Base-by-base conservation (phyloP, 2,888 invertebrate species). In the Agapostemon virescens region DNA sequence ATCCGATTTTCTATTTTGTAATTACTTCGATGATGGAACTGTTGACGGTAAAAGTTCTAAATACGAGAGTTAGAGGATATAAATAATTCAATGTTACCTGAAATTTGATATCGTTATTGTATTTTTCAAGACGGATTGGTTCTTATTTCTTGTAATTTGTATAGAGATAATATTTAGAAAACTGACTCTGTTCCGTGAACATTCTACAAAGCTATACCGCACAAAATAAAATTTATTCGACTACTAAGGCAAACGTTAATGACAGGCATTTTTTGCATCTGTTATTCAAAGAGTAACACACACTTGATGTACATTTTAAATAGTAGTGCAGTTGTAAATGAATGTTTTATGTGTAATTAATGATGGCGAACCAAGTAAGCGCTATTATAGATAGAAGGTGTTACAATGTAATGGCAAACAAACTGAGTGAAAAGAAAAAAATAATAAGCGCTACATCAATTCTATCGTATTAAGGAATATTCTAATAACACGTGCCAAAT, bases 401-500 rank as follows among this genome's bases (percentile, higher is more conserved):
- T 69, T 66, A 38, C 30, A 70, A 81, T 69, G 79, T 73, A 84
- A 82, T 73, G 76, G 74, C 68, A 67, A 13, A 70, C 63, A 52
- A 78, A 38, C 72, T 73, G 77, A 68, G 74, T 69, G 42, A 67
- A 77, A 87, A 40, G 40, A 40, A 13, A 40, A 13, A 40, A 11
- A 40, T 9, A 40, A 40, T 1, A 40, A 66, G 66, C 82, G 85
- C 82, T 90, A 87, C 90, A 90, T 90, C 89, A 88, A 90, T 90
- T 89, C 89, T 91, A 90, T 89, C 80, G 45, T 80, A 81, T 80
- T 82, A 85, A 92, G 88, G 90, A 88, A 92, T 90, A 92, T 92
- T 92, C 90, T 92, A 91, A 92, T 90, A 88, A 90, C 90, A 92
- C 89, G 92, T 92, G 92, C 92, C 92, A 91, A 91, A 91, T 86